Evolutionary conservation across 2,113 vertebrate species (phyloP).

Genomic region (Caracal caracal): DNA sequence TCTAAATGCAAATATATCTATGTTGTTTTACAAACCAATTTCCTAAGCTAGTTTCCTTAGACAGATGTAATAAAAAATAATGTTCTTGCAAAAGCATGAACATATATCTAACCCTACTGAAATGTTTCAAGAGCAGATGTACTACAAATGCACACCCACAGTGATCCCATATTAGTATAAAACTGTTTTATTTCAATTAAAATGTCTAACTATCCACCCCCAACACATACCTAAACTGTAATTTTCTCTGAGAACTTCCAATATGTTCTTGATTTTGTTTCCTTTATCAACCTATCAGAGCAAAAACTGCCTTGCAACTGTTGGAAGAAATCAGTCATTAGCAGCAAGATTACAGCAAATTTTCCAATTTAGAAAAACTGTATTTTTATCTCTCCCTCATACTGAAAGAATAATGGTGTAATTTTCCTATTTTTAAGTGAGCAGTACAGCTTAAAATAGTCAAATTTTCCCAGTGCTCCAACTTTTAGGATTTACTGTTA

Average conservation of each 20-base stretch:
- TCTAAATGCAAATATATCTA: slow-evolving; percentile 69
- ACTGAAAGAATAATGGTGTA: slow-evolving; percentile 79
- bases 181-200: slow-evolving; percentile 88
- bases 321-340: slow-evolving; percentile 87
- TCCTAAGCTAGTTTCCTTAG: slow-evolving; percentile 79
- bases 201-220: slow-evolving; percentile 87
- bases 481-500: slow-evolving; percentile 40
- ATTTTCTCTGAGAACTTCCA: slow-evolving; percentile 86
- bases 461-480: slow-evolving; percentile 63
- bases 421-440: slow-evolving; percentile 82
- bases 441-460: slow-evolving; percentile 74
- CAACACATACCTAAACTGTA: slow-evolving; percentile 86
- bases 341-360: slow-evolving; percentile 85
- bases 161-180: slow-evolving; percentile 84
- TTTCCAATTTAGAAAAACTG: slow-evolving; percentile 86
- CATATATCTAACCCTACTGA: slow-evolving; percentile 84
- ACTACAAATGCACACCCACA: slow-evolving; percentile 85
- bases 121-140: slow-evolving; percentile 82
- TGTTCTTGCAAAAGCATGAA: slow-evolving; percentile 84
- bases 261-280: slow-evolving; percentile 83
- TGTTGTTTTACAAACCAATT: slow-evolving; percentile 78
- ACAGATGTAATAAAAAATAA: slow-evolving; percentile 72
- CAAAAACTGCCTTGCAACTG: slow-evolving; percentile 83
- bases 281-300: slow-evolving; percentile 85
- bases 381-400: slow-evolving; percentile 77